Conservation (phyloP, 2,888 invertebrate species). For the Eutolmus rufibarbis region DNA sequence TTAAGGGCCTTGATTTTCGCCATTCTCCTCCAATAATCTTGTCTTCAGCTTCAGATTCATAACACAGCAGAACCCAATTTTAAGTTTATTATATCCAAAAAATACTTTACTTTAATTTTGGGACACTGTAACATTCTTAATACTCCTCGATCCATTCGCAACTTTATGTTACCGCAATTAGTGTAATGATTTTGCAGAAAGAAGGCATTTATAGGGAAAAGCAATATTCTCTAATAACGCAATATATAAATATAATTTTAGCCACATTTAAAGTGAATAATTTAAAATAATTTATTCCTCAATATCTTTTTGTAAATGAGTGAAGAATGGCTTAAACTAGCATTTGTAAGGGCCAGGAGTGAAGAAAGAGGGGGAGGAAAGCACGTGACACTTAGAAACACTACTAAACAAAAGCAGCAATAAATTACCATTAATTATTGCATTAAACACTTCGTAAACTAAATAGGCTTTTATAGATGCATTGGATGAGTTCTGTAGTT, state of each 20-base stretch:
- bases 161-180: background rate
- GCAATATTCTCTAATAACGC: background rate
- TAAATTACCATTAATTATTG: background rate
- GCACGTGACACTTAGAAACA: background rate
- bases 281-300: background rate
- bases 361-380: background rate
- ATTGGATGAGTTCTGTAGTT: background rate
- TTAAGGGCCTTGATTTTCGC: too few species aligned
- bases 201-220: background rate
- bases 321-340: background rate
- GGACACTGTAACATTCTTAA: background rate
- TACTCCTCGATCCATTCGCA: background rate
- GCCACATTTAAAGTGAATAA: background rate
- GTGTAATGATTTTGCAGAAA: background rate
- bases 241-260: background rate
- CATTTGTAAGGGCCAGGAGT: background rate
- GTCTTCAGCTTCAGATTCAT: too few species aligned
- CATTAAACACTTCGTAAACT: background rate
- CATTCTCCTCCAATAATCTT: too few species aligned
- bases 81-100: background rate
- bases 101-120: background rate
- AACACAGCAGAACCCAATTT: background rate
- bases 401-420: background rate
- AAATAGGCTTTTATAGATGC: background rate
- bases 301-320: background rate